These are phyloP conservation scores for Podargus strigoides DNA, from an alignment of 2,797 vertebrate species.

Conservation along the genomic window DNA sequence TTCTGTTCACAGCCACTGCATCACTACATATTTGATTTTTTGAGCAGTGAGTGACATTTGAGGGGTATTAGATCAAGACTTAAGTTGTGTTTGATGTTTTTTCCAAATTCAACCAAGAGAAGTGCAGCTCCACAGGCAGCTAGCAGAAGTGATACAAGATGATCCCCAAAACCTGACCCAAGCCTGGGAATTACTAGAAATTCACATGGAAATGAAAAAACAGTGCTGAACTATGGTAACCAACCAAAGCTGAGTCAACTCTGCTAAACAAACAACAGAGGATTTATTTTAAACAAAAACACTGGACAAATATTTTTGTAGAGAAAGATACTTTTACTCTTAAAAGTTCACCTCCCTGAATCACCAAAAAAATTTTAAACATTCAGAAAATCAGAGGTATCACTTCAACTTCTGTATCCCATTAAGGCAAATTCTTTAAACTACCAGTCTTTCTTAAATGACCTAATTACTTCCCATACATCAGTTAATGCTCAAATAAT, in stretches of 20 bases:
- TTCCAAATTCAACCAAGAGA: slow-evolving; percentile 17
- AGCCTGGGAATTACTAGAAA: slow-evolving; percentile 53
- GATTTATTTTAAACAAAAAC: slow-evolving; percentile 28
- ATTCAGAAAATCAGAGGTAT: background rate
- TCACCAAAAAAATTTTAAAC: background rate
- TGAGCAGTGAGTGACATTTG: background rate
- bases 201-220: slow-evolving; percentile 51
- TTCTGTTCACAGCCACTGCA: background rate
- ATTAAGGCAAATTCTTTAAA: background rate
- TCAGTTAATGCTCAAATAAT: background rate
- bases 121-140: background rate
- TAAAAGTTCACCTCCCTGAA: background rate
- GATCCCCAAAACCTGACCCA: slow-evolving; percentile 15
- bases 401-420: background rate
- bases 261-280: slow-evolving; percentile 22
- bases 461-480: slow-evolving; percentile 4
- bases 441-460: background rate
- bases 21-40: background rate
- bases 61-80: background rate
- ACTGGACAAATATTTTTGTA: background rate
- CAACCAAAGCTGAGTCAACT: slow-evolving; percentile 52
- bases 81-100: background rate
- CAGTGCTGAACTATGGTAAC: slow-evolving; percentile 14
- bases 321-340: background rate
- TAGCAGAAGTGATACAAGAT: background rate